Evolutionary conservation across 2,113 vertebrate species (phyloP).

Genomic region (Myrmecophaga tridactyla): DNA sequence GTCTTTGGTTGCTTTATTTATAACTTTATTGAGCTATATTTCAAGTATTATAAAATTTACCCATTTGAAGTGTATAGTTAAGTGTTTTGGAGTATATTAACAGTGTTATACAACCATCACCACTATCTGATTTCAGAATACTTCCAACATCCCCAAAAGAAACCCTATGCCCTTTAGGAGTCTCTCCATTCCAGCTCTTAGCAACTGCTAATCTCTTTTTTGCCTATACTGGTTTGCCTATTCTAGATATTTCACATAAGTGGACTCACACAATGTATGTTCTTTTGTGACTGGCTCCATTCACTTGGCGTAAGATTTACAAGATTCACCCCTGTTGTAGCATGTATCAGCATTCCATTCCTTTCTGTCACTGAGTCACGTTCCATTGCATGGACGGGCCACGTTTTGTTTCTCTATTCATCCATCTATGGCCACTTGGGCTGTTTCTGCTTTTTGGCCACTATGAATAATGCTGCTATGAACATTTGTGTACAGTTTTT

Average conservation of each 20-base stretch:
- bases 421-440: fast-evolving
- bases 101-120: background rate
- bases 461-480: fast-evolving
- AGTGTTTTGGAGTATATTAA: background rate
- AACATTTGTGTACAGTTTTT: too few relatives aligned
- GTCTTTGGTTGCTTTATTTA: background rate
- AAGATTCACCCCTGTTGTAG: fast-evolving
- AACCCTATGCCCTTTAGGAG: fast-evolving
- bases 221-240: background rate
- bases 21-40: background rate
- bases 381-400: fast-evolving
- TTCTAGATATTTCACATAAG: background rate
- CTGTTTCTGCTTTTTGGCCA: background rate
- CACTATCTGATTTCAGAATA: background rate
- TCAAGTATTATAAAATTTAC: fast-evolving
- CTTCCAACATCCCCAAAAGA: background rate
- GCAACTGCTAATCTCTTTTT: too few relatives aligned
- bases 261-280: fast-evolving
- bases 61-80: fast-evolving
- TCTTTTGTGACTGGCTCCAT: background rate
- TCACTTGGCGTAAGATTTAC: background rate
- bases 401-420: background rate
- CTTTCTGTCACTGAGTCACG: too few relatives aligned
- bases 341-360: fast-evolving
- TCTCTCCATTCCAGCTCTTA: fast-evolving